Evolutionary conservation across 2,797 vertebrate genomes (phyloP).

Genomic region (Onychomys torridus): DNA sequence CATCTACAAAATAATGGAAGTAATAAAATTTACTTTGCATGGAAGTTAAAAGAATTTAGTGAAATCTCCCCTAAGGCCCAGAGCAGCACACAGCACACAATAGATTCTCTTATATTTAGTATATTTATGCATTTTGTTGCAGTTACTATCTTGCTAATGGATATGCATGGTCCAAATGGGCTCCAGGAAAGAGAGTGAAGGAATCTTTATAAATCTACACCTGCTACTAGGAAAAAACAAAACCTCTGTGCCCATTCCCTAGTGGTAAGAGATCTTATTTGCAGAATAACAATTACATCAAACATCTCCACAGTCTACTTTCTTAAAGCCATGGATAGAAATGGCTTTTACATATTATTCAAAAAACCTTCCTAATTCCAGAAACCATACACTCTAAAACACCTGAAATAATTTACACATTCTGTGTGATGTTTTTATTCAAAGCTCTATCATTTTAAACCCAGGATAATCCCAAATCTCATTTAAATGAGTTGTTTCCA

Average conservation of each 20-base stretch:
- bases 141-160: slow-evolving; percentile 19
- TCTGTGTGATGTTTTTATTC: slow-evolving; percentile 54
- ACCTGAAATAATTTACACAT: slow-evolving; percentile 40
- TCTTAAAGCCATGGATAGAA: slow-evolving; percentile 49
- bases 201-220: slow-evolving; percentile 1
- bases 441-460: slow-evolving; percentile 22
- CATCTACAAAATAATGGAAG: not conserved
- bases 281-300: slow-evolving; percentile 6
- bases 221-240: not conserved
- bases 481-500: slow-evolving; percentile 56
- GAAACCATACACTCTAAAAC: slow-evolving; percentile 39
- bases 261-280: not conserved
- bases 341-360: not conserved
- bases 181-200: not conserved
- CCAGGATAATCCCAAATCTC: slow-evolving; percentile 59
- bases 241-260: not conserved
- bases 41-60: not conserved
- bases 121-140: slow-evolving; percentile 12
- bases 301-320: slow-evolving; percentile 9
- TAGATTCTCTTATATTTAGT: not conserved
- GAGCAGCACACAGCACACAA: not conserved
- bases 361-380: slow-evolving; percentile 45
- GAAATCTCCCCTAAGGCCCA: not conserved
- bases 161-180: not conserved
- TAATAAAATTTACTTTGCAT: not conserved